Base-by-base conservation (phyloP, 2,113 vertebrate genomes). In the Rhineura floridana region DNA sequence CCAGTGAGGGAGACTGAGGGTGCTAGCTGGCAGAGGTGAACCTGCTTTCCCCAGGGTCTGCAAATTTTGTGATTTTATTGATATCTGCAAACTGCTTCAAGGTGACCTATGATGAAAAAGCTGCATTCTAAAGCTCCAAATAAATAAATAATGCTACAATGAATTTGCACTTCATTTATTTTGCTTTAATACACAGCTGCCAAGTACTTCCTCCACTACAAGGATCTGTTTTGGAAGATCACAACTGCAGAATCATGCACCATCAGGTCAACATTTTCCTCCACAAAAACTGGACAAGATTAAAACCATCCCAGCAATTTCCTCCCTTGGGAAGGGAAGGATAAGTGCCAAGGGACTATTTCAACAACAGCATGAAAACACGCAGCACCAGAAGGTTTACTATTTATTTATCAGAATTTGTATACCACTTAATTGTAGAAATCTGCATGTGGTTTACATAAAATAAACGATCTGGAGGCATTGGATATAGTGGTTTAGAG, bases 221-320 rank as follows among this genome's bases (percentile, higher is more conserved):
- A 46, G 23, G 23, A 36, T 52, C 0, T 7, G 28, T 39, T 81
- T 10, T 2, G 2, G 79, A 30, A 72, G 28, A 39, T 8, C 7
- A 2, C 0, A 33, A 1, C 7, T 9, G 46, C 67, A 50, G 33
- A 21, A 11, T 28, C 48, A 10, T 4, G 6, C 69, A 84, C 25
- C 86, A 7, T 0, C 0, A 39, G 36, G 81, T 63, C 6, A 28
- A 36, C 2, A 67, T 86, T 39, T 30, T 21, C 69, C n/a, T 33
- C 8, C 10, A 33, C 42, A 3, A 39, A 33, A 13, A 0, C 0
- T 55, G 30, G 23, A 3, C 19, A 39, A 42, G 73, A 36, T 33
- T 28, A 2, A 10, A 55, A 9, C 48, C 13, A 50, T 44, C 17
- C 81, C 2, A 5, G 17, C 79, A 69, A 59, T 52, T 72, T 65